Evolutionary conservation across 2,797 vertebrate species (phyloP).

Genomic region (Diglossa cyanea): DNA sequence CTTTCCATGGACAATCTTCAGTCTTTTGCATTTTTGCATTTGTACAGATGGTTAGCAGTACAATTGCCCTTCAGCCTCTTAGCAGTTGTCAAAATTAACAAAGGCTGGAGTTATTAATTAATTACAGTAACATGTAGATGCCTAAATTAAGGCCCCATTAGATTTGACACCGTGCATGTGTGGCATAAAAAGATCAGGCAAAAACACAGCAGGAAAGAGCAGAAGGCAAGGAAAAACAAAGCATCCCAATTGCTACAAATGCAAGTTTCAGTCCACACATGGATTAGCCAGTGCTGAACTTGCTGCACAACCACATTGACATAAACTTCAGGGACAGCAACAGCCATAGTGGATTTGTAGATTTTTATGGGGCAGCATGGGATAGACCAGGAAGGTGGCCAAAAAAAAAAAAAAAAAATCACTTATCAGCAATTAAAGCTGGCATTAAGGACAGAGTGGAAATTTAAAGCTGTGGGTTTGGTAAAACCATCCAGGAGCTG

Average conservation of each 20-base stretch:
- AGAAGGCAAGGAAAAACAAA: neutral
- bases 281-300: neutral
- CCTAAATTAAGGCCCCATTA: constrained; percentile 2
- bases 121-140: neutral
- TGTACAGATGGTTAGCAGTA: neutral
- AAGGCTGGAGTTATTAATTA: constrained; percentile 43
- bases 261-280: neutral
- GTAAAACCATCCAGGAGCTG: neutral
- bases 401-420: neutral
- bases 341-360: neutral
- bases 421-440: neutral
- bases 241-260: neutral
- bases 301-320: neutral
- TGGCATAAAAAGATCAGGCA: neutral
- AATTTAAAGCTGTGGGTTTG: neutral
- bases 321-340: neutral
- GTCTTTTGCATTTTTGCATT: neutral
- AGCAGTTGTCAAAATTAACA: constrained; percentile 47
- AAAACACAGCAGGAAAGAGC: neutral
- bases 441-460: neutral
- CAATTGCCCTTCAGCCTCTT: neutral
- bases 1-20: neutral
- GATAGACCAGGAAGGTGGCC: neutral
- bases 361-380: neutral
- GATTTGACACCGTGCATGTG: neutral